Base-by-base conservation (phyloP, 1,140 invertebrate genomes). In the Tetraneura akinire region DNA sequence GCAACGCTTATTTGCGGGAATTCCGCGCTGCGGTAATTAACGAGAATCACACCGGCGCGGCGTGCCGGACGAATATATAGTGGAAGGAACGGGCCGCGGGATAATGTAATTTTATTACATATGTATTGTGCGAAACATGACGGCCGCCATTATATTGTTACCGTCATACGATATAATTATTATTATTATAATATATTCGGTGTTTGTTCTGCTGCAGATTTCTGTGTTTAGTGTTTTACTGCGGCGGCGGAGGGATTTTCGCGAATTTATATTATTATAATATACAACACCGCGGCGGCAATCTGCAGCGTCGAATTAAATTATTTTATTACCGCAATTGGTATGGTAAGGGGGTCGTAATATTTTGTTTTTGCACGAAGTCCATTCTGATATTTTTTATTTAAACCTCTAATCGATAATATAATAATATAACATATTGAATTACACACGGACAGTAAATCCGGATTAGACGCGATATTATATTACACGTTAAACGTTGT, bases 91-190 rank as follows among this genome's bases (percentile, higher is more conserved):
- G 37, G 37, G 37, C 21, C n/a, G 23, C 14, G 23, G 42, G 45
- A 47, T 47, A 68, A 23, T 68, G 45, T 68, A 68, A 68, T 68
- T 23, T 68, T 68, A 47, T 47, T 68, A 68, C 66, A 68, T 68
- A 47, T 68, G 66, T 68, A 68, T 68, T 68, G 66, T 68, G 45
- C 66, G 21, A 47, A 68, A 68, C 66, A 68, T 45, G 66, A 68
- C 21, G 66, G 66, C 45, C 10, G 45, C 66, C 47, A 68, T 68
- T 68, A 68, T 68, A 68, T 68, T 68, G 66, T 68, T 68, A 47
- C 26, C 21, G 23, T 47, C n/a, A n/a, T 68, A 23, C 32, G 32
- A n/a, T n/a, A n/a, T n/a, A n/a, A n/a, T n/a, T n/a, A n/a, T n/a
- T n/a, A n/a, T n/a, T n/a, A n/a, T n/a, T n/a, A n/a, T n/a, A n/a